Percentiles rank a stretch among this genome's conserved stretches.
Conservation (phyloP, 2,797 vertebrate species). For the Podarcis lilfordi region DNA sequence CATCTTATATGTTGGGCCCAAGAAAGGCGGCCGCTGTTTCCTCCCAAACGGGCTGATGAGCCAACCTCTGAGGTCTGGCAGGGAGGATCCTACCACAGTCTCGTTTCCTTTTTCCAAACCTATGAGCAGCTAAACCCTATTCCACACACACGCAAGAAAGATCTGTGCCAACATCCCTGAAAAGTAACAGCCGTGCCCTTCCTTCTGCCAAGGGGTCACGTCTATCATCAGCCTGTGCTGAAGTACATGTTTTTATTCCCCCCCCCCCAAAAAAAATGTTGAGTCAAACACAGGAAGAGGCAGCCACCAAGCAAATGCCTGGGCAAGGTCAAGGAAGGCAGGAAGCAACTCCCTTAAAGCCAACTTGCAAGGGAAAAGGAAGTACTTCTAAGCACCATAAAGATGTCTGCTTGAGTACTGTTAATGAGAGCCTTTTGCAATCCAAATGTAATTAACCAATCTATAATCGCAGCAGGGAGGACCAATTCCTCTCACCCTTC, state of each 20-base stretch:
- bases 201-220: background rate
- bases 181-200: background rate
- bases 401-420: slow-evolving; percentile 75
- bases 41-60: too few relatives aligned
- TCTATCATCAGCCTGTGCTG: background rate
- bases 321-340: background rate
- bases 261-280: too few relatives aligned
- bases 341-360: background rate
- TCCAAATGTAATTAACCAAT: slow-evolving; percentile 80
- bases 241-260: background rate
- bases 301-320: background rate
- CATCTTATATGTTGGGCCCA: too few relatives aligned
- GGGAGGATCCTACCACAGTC: too few relatives aligned
- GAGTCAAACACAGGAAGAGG: background rate
- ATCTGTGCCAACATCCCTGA: background rate
- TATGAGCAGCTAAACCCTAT: background rate
- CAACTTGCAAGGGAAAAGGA: slow-evolving; percentile 38
- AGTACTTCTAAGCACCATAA: slow-evolving; percentile 74
- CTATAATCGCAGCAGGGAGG: slow-evolving; percentile 75
- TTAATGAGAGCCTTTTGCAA: slow-evolving; percentile 76
- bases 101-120: background rate
- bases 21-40: too few relatives aligned
- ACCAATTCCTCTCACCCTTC: slow-evolving; percentile 71
- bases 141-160: background rate
- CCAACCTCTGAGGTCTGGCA: too few relatives aligned